These are phyloP conservation scores for Eristalis arbustorum DNA, from an alignment of 2,888 invertebrate genomes.

Conservation along the genomic window DNA sequence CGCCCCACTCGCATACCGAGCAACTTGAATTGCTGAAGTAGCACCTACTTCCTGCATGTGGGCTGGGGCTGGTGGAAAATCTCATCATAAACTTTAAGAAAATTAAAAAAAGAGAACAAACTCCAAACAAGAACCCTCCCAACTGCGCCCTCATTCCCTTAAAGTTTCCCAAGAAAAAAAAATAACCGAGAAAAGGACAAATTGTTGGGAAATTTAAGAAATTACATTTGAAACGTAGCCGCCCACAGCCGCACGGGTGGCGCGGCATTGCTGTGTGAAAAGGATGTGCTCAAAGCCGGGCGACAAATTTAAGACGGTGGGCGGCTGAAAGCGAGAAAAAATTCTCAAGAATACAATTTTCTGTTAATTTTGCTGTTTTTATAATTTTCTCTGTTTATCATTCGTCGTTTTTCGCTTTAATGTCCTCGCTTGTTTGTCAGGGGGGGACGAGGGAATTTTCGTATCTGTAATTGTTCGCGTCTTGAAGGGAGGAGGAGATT, in stretches of 20 bases:
- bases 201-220: slow-evolving; percentile 34
- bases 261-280: background rate
- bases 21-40: slow-evolving; percentile 8
- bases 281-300: slow-evolving; percentile 14
- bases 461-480: background rate
- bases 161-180: background rate
- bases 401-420: background rate
- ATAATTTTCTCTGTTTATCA: slow-evolving; percentile 32
- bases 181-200: slow-evolving; percentile 16
- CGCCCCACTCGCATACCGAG: background rate
- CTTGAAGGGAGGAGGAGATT: background rate
- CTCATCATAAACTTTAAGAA: slow-evolving; percentile 51
- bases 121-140: background rate
- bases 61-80: background rate
- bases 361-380: slow-evolving; percentile 48
- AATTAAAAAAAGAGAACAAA: slow-evolving; percentile 17
- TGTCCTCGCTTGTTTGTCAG: background rate
- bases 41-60: slow-evolving; percentile 24
- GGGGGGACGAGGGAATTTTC: background rate
- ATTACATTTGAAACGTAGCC: slow-evolving; percentile 21
- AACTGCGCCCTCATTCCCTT: background rate
- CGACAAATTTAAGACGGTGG: slow-evolving; percentile 6
- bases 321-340: slow-evolving; percentile 17
- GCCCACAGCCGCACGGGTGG: background rate
- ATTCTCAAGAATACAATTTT: slow-evolving; percentile 31